Percentiles rank a stretch among this genome's conserved stretches.
phyloP scores from a whole-genome alignment of 2,888 invertebrate genomes.

The Coremacera marginata region DNA sequence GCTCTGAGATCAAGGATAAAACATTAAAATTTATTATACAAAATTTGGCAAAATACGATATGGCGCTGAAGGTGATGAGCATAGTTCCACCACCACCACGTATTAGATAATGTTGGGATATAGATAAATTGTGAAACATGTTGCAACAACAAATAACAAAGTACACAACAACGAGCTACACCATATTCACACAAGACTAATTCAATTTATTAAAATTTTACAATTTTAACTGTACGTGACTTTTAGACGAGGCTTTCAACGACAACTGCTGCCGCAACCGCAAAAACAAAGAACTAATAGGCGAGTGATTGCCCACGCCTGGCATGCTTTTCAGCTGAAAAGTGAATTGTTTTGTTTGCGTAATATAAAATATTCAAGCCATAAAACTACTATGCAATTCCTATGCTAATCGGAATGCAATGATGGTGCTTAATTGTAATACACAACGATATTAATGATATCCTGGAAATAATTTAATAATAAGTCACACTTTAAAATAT shows the following conservation, averaged over 20 bases:
- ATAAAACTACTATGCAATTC: constrained; percentile 6
- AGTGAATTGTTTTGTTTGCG: too few species aligned
- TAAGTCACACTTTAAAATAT: too few species aligned
- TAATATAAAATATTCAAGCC: background rate
- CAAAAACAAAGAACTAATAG: too few species aligned
- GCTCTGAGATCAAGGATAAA: constrained; percentile 24
- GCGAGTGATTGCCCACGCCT: too few species aligned
- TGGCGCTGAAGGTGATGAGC: too few species aligned
- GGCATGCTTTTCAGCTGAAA: too few species aligned
- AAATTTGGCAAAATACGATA: background rate
- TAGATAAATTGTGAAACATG: too few species aligned
- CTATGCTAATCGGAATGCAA: constrained; percentile 3
- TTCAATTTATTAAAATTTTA: constrained; percentile 24
- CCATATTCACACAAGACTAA: background rate
- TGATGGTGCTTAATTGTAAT: background rate
- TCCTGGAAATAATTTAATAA: background rate
- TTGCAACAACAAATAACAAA: too few species aligned
- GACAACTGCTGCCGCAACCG: background rate
- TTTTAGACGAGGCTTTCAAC: background rate
- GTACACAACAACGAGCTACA: background rate
- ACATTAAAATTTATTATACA: constrained; percentile 27
- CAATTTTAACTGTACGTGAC: background rate
- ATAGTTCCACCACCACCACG: too few species aligned
- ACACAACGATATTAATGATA: constrained; percentile 5
- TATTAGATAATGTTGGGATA: too few species aligned